Percentiles rank a stretch among this genome's conserved stretches.
Evolutionary conservation across 2,797 vertebrate species (phyloP).

Genomic region (Orientallactaga sibirica): DNA sequence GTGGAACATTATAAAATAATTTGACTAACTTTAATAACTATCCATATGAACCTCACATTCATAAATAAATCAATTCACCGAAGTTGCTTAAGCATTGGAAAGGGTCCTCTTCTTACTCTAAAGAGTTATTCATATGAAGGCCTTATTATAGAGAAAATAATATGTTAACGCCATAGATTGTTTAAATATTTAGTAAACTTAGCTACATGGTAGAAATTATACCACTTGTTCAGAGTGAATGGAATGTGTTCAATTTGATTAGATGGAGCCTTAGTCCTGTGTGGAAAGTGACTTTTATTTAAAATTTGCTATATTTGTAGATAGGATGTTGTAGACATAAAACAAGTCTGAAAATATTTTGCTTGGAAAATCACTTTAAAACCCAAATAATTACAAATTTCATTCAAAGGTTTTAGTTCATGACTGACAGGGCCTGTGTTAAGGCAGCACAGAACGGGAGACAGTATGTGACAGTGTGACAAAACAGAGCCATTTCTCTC

Average conservation of each 20-base stretch:
- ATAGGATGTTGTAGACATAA: not conserved
- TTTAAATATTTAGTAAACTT: slow-evolving; percentile 46
- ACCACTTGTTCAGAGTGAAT: not conserved
- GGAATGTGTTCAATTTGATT: slow-evolving; percentile 33
- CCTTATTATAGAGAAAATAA: slow-evolving; percentile 30
- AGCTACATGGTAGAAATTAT: slow-evolving; percentile 35
- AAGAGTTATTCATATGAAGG: not conserved
- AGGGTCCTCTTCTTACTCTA: not conserved
- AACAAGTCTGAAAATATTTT: slow-evolving; percentile 44
- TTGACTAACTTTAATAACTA: slow-evolving; percentile 38
- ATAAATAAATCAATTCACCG: slow-evolving; percentile 6
- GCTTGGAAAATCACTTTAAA: slow-evolving; percentile 42
- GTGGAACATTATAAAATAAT: slow-evolving; percentile 18
- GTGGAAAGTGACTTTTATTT: slow-evolving; percentile 33
- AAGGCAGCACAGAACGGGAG: too few species aligned
- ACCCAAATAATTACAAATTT: not conserved
- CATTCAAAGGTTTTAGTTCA: too few species aligned
- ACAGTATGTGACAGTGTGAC: too few species aligned
- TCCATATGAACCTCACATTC: not conserved
- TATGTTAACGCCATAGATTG: not conserved
- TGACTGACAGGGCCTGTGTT: too few species aligned
- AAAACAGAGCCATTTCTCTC: too few species aligned
- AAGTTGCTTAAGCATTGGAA: slow-evolving; percentile 13
- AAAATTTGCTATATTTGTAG: slow-evolving; percentile 36
- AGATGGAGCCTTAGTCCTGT: not conserved